Base-by-base conservation (phyloP, 1,140 invertebrate genomes). In the Drosophila pandora region DNA sequence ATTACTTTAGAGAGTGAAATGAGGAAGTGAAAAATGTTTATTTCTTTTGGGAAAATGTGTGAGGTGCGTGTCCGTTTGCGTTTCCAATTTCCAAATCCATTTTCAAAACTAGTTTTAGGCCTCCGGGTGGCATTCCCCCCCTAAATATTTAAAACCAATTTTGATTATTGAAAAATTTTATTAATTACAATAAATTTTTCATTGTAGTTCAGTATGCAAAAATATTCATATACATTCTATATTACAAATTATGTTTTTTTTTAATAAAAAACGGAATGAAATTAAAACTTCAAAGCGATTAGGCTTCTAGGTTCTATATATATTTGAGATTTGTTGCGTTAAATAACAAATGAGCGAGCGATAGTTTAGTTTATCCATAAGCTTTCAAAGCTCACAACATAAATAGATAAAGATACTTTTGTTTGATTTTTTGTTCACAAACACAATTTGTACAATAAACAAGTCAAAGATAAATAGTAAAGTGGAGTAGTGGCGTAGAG, bases 131-230 rank as follows among this genome's bases (percentile, higher is more conserved):
- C 32, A 10, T 12, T 34, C 1, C 9, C 7, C 1, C 30, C 9
- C 2, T 32, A 9, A 32, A 0, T 32, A 32, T 32, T 9, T 32
- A 56, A 56, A 57, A 13, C 56, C 28, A 30, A 21, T 10, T 28
- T 62, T 47, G 28, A 64, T 73, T 71, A 79, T 79, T 68, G 62
- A 71, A 79, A 79, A 84, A 47, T n/a, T 79, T 76, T 83, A 84
- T 84, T 84, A 57, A 48, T 76, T 79, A 76, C 76, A 84, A 79
- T 76, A 55, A 43, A 56, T 72, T 50, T 77, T 70, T 54, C 54
- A 10, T 62, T 64, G 58, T 56, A 25, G 37, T 56, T 57, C 34
- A 49, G 49, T 83, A 76, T 83, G 76, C 80, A 83, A 84, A 84
- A 84, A 84, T 83, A 83, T 63, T 67, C 62, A 75, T 82, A 48